Conservation (phyloP, 2,113 vertebrate species). For the Xiphophorus maculatus region DNA sequence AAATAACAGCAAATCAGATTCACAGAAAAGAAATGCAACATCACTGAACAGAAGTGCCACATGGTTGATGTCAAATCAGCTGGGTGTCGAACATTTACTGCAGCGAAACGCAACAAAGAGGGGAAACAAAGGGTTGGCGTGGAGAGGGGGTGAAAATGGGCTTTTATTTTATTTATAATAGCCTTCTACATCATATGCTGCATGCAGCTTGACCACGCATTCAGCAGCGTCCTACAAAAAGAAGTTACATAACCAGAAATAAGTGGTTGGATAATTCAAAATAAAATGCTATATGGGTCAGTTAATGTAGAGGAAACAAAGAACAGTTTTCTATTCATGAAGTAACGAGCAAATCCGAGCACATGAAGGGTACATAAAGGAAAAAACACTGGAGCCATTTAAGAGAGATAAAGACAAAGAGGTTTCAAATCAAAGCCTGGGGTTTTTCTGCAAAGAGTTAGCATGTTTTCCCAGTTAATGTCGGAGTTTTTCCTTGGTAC, state of each 20-base stretch:
- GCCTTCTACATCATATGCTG: constrained; percentile 39
- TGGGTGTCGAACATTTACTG: constrained; percentile 5
- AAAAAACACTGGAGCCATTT: background rate
- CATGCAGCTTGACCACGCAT: constrained; percentile 22
- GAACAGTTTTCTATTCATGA: constrained; percentile 6
- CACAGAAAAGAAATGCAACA: background rate
- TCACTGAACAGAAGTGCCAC: background rate
- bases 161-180: constrained; percentile 56
- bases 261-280: constrained; percentile 42
- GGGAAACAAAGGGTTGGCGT: background rate
- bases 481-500: too few species aligned
- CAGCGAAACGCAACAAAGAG: constrained; percentile 9
- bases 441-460: too few species aligned
- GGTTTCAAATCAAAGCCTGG: too few species aligned
- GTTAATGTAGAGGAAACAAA: background rate
- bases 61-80: background rate
- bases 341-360: background rate
- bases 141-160: constrained; percentile 17
- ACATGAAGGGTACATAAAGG: background rate
- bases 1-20: background rate
- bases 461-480: too few species aligned
- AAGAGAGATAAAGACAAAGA: background rate
- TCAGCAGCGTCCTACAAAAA: constrained; percentile 38
- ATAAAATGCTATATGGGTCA: constrained; percentile 53
- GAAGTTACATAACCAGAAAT: constrained; percentile 51